A percentile compares a stretch with the other conserved stretches of the same genome.
Conservation (phyloP, 2,888 invertebrate genomes). For the Hylaea fasciaria region DNA sequence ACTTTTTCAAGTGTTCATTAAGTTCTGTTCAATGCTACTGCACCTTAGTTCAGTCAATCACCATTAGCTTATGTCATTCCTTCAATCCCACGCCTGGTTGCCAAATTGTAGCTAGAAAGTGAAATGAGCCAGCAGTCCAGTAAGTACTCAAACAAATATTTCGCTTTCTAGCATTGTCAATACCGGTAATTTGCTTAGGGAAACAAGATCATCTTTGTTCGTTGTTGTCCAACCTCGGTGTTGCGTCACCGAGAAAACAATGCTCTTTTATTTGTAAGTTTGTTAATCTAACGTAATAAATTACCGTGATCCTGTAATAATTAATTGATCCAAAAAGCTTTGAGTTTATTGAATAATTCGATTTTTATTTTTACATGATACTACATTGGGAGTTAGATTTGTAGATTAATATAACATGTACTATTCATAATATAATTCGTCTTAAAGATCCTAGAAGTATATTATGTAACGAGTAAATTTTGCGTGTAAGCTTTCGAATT, state of each 20-base stretch:
- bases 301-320: not conserved
- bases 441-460: too few relatives aligned
- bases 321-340: too few relatives aligned
- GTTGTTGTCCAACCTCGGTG: not conserved
- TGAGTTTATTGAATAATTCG: too few relatives aligned
- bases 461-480: too few relatives aligned
- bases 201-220: slow-evolving; percentile 24
- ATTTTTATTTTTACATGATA: too few relatives aligned
- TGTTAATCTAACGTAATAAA: not conserved
- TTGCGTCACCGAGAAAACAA: slow-evolving; percentile 11
- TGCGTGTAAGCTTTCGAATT: too few relatives aligned
- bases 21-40: too few relatives aligned
- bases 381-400: too few relatives aligned
- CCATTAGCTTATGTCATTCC: slow-evolving; percentile 11
- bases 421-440: too few relatives aligned
- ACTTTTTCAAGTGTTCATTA: too few relatives aligned
- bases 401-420: too few relatives aligned
- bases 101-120: slow-evolving; percentile 21
- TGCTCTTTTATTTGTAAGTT: slow-evolving; percentile 4
- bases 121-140: slow-evolving; percentile 15
- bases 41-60: slow-evolving; percentile 6
- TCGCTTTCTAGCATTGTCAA: slow-evolving; percentile 30
- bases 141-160: slow-evolving; percentile 21
- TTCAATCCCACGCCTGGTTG: slow-evolving; percentile 26
- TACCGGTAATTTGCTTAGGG: slow-evolving; percentile 20